Evolutionary conservation across 2,797 vertebrate genomes (phyloP).

Genomic region (Pelobates cultripes): DNA sequence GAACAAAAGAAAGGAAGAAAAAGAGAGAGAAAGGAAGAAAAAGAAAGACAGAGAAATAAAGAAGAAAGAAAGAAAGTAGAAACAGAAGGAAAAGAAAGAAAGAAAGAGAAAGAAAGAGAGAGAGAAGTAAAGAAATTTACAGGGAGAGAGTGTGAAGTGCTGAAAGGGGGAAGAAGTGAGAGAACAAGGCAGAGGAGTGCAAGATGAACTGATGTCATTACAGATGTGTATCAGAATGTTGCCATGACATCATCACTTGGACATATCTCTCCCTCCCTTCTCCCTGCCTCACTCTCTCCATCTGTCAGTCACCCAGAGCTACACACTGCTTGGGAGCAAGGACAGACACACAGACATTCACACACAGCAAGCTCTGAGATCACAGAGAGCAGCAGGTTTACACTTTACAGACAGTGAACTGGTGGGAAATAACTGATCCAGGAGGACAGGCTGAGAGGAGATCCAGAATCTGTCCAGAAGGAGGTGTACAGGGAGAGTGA

Average conservation of each 20-base stretch:
- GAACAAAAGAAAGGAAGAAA: neutral
- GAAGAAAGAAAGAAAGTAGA: neutral
- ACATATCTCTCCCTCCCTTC: slow-evolving; percentile 19
- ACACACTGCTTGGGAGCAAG: neutral
- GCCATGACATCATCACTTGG: slow-evolving; percentile 53
- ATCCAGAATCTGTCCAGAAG: neutral
- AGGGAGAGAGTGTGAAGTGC: neutral
- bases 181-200: slow-evolving; percentile 7
- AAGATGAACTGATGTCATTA: slow-evolving; percentile 51
- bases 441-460: neutral
- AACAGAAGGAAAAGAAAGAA: neutral
- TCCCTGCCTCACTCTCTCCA: slow-evolving; percentile 13
- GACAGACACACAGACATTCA: slow-evolving; percentile 18
- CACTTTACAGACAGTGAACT: neutral
- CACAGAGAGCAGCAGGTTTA: neutral
- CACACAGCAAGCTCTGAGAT: slow-evolving; percentile 1
- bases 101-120: neutral
- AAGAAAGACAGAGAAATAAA: too few species aligned
- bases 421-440: neutral
- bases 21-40: neutral
- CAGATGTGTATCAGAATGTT: slow-evolving; percentile 51
- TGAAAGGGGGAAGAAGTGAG: slow-evolving; percentile 5
- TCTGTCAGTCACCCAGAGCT: slow-evolving; percentile 30
- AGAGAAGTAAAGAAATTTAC: neutral
- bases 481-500: too few species aligned